Evolutionary conservation across 2,797 vertebrate species (phyloP).

Genomic region (Schizopygopsis malacanthus): DNA sequence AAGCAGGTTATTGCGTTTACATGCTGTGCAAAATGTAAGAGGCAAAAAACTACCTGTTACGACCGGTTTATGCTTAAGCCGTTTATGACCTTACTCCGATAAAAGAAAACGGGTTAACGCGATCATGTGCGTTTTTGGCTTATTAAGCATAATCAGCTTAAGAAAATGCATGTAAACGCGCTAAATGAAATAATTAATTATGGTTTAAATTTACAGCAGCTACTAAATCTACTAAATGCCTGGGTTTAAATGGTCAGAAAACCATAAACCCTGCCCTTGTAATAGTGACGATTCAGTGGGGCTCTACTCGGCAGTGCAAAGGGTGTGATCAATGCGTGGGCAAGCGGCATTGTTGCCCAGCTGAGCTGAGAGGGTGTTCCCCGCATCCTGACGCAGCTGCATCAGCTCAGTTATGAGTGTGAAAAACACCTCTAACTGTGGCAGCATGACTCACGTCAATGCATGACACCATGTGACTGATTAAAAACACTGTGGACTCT

Average conservation of each 20-base stretch:
- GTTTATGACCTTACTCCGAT: too few relatives aligned
- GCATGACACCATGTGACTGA: slow-evolving; percentile 17
- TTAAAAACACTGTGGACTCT: slow-evolving; percentile 18
- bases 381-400: slow-evolving; percentile 11
- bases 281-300: neutral
- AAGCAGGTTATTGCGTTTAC: too few relatives aligned
- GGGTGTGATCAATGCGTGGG: slow-evolving; percentile 32
- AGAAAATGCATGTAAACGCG: too few relatives aligned
- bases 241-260: neutral
- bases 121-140: too few relatives aligned
- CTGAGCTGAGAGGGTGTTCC: slow-evolving; percentile 35
- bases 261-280: neutral
- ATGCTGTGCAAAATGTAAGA: too few relatives aligned
- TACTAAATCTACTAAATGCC: neutral
- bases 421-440: slow-evolving; percentile 40
- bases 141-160: too few relatives aligned
- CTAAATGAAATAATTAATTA: neutral
- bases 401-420: slow-evolving; percentile 32
- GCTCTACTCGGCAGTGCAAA: neutral
- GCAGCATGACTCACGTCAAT: slow-evolving; percentile 20
- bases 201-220: neutral
- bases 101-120: too few relatives aligned
- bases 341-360: slow-evolving; percentile 25
- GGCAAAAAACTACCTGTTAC: too few relatives aligned
- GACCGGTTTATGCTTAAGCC: too few relatives aligned